Percentiles rank a stretch among this genome's conserved stretches.
These are phyloP conservation scores for Phrynosoma blainvillii DNA, from an alignment of 2,113 vertebrate genomes.

Conservation along the genomic window DNA sequence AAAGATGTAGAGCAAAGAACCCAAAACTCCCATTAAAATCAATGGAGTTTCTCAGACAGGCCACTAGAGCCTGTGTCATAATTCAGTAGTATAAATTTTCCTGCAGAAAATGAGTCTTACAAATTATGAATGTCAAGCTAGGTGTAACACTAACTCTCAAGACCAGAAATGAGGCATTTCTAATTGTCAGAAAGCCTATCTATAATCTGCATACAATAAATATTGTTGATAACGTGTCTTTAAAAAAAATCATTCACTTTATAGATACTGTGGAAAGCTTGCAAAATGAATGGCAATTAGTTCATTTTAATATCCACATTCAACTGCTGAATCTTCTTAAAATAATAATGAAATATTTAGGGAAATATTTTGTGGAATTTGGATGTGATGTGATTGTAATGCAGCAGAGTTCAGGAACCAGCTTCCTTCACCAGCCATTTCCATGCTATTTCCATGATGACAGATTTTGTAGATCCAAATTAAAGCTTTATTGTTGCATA, in stretches of 20 bases:
- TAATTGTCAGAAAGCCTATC: constrained; percentile 46
- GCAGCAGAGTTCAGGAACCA: no score
- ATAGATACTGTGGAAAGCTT: constrained; percentile 60
- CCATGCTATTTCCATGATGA: no score
- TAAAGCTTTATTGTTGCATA: no score
- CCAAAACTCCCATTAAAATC: not conserved
- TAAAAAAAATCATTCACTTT: constrained; percentile 70
- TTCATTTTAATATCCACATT: constrained; percentile 70
- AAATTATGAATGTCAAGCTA: constrained; percentile 17
- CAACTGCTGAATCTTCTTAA: not conserved
- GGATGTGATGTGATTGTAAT: no score
- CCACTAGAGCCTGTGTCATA: constrained; percentile 11
- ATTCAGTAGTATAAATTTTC: constrained; percentile 13
- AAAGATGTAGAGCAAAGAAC: not conserved
- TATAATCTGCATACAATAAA: constrained; percentile 59
- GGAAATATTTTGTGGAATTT: not conserved
- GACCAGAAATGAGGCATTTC: not conserved
- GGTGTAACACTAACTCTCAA: not conserved
- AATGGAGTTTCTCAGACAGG: constrained; percentile 3
- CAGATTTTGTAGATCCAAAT: no score
- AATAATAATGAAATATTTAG: constrained; percentile 7
- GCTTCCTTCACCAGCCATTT: no score
- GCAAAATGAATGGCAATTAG: constrained; percentile 71
- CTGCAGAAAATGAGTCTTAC: constrained; percentile 14
- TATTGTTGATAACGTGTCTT: constrained; percentile 60